Conservation (phyloP, 1,140 invertebrate species). For the Bombus confusus region DNA sequence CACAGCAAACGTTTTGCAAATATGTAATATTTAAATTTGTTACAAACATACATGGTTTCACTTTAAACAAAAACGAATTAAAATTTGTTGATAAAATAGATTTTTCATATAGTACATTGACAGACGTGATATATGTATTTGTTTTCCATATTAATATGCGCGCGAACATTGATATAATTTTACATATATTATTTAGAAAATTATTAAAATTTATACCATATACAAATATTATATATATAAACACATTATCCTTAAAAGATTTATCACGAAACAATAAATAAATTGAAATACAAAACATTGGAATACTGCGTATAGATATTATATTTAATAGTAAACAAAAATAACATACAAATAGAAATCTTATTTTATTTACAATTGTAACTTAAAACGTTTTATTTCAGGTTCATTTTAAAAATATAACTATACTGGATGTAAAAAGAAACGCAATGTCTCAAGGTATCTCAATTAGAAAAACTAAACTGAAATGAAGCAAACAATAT, state of each 20-base stretch:
- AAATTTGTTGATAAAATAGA: conserved; percentile 1
- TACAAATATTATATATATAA: conserved; percentile 8
- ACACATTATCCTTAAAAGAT: conserved; percentile 1
- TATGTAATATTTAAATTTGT: conserved; percentile 20
- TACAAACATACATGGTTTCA: background rate
- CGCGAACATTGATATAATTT: background rate
- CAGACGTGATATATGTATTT: background rate
- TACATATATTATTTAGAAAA: conserved; percentile 15
- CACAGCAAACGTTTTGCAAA: conserved; percentile 28
- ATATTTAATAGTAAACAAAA: conserved; percentile 4
- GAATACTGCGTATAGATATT: conserved; percentile 23
- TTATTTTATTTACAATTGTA: background rate
- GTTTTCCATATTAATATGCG: background rate
- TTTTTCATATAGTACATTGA: background rate
- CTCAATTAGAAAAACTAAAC: background rate
- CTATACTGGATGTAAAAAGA: background rate
- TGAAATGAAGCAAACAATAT: background rate
- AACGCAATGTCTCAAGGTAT: too few relatives aligned
- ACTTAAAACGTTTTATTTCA: conserved; percentile 2
- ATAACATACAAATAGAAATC: background rate
- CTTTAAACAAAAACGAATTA: conserved; percentile 4
- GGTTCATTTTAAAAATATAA: background rate
- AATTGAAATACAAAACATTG: conserved; percentile 22
- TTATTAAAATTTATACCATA: background rate
- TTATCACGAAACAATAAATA: background rate